These are phyloP conservation scores for Xiphophorus hellerii DNA, from an alignment of 2,113 vertebrate species.

Conservation along the genomic window DNA sequence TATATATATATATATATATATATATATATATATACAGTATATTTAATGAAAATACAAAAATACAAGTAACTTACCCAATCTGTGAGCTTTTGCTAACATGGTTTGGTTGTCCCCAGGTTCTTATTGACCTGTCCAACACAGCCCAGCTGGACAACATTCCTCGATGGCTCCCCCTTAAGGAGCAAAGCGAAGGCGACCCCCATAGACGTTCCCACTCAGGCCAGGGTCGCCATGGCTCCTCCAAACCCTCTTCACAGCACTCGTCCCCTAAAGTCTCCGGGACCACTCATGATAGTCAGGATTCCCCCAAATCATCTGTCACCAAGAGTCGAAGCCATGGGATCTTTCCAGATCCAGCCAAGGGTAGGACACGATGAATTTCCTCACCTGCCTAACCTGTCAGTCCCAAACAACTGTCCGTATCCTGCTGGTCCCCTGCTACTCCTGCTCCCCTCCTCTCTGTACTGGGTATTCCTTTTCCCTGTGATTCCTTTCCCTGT, in stretches of 20 bases:
- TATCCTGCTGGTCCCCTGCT: constrained; percentile 13
- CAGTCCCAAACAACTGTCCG: constrained; percentile 29
- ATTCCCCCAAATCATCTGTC: constrained; percentile 93
- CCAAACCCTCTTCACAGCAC: constrained; percentile 87
- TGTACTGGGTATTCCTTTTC: constrained; percentile 8
- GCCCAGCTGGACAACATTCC: constrained; percentile 92
- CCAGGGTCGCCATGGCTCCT: constrained; percentile 86
- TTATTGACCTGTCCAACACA: constrained; percentile 92
- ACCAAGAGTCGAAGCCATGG: constrained; percentile 98
- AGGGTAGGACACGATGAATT: constrained; percentile 85
- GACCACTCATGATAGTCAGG: constrained; percentile 87
- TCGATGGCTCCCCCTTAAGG: constrained; percentile 92
- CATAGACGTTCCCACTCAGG: constrained; percentile 89
- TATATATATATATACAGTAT: no score
- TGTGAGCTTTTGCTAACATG: background rate
- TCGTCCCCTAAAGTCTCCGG: constrained; percentile 82
- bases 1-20: no score
- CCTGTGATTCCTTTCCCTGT: background rate
- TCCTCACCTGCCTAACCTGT: constrained; percentile 24
- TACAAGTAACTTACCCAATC: background rate
- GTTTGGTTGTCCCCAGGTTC: constrained; percentile 79
- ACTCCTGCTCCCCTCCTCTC: constrained; percentile 7
- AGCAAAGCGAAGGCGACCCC: constrained; percentile 93
- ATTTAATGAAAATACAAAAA: background rate
- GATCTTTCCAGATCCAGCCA: constrained; percentile 96